phyloP scores from a whole-genome alignment of 2,888 invertebrate species.

The Apamea crenata region DNA sequence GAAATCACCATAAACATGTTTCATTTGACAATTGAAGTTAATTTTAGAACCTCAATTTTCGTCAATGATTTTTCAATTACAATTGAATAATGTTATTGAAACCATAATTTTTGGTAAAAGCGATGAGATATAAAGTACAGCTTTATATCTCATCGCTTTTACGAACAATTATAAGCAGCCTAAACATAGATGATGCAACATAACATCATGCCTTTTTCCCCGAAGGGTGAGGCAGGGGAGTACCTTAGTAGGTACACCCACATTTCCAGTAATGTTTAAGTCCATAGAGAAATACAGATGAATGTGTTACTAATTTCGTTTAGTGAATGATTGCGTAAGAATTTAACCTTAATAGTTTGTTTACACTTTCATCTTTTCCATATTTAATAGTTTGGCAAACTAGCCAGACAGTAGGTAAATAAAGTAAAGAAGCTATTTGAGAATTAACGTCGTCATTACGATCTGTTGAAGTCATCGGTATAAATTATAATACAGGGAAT shows the following conservation, averaged over 20 bases:
- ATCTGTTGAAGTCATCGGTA: constrained; percentile 30
- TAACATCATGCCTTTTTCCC: background rate
- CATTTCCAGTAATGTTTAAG: background rate
- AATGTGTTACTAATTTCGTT: background rate
- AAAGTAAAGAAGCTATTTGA: constrained; percentile 6
- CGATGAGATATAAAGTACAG: too few species aligned
- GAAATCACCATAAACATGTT: too few species aligned
- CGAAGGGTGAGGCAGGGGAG: background rate
- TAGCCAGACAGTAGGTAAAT: constrained; percentile 7
- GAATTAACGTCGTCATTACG: constrained; percentile 6
- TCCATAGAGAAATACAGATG: background rate
- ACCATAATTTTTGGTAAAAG: too few species aligned
- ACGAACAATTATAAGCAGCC: too few species aligned
- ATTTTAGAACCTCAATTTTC: too few species aligned
- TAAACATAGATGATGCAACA: background rate
- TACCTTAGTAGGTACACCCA: background rate
- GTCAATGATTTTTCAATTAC: too few species aligned
- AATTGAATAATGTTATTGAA: too few species aligned
- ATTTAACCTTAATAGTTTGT: background rate
- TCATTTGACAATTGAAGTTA: too few species aligned
- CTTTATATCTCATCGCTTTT: too few species aligned
- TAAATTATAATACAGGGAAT: background rate
- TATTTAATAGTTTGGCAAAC: constrained; percentile 23
- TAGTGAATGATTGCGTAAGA: background rate
- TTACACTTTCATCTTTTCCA: background rate